Evolutionary conservation across 2,797 vertebrate species (phyloP), one percentile per base, ranked within the genome.

Genomic region (Thalassophryne amazonica): DNA sequence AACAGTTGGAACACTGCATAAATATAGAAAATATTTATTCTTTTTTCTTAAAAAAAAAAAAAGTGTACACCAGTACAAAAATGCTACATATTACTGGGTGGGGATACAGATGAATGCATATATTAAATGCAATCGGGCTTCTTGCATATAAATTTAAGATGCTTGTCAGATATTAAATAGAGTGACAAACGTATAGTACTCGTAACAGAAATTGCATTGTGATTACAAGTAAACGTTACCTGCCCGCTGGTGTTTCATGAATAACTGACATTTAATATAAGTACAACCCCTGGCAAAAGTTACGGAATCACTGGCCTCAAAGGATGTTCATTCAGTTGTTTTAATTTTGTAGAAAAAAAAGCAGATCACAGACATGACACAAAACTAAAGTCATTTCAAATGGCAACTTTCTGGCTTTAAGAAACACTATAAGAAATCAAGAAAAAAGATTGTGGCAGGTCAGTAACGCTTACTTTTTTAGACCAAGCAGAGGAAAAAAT

Each of bases 1-100:
- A 47, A 12, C 27, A 47, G 3, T 11, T 4, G 0, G 56, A 42
- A 38, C 8, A 1, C 16, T 29, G 51, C 12, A 38, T 78, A 88
- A 87, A 91, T 91, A 91, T 85, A 83, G 84, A 91, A 90, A 91
- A 91, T 90, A 91, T 92, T 92, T 91, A 92, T 91, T 92, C 69
- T 82, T 88, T 17, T 82, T 88, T 17, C 45, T 62, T 87, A 71
- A 85, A 25, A 57, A 67, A 83, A 73, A 87, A 69, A 88, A 87
- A 87, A 58, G 73, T 74, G 89, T 89, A 89, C 80, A 87, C 67
- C 74, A 83, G 73, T 89, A 87, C 65, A 89, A 91, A 86, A 89
- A 86, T 92, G 90, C 91, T 92, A 92, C 91, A 92, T 90, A 88
- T 85, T 80, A 88, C 85, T 87, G 87, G 87, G 88, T 79, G 60